These are phyloP conservation scores for Heliconius eleuchia DNA, from an alignment of 1,140 invertebrate species.

Conservation along the genomic window DNA sequence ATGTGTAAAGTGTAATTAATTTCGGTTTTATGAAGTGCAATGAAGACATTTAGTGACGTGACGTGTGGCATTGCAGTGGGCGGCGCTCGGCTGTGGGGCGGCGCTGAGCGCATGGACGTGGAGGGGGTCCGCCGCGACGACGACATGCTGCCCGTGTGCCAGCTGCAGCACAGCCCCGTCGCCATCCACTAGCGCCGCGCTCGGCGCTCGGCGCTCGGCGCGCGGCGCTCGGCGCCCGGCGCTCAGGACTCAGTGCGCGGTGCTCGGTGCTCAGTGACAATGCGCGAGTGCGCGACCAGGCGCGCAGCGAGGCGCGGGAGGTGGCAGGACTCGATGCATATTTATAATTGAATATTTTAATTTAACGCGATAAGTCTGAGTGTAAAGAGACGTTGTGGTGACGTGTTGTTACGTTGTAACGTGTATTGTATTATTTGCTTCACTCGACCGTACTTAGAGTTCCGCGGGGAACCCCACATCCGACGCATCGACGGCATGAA, in stretches of 20 bases:
- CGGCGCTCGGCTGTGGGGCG: slow-evolving; percentile 59
- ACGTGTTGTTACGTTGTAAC: slow-evolving; percentile 65
- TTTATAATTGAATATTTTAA: slow-evolving; percentile 79
- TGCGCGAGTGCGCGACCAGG: not conserved
- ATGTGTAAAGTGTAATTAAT: not conserved
- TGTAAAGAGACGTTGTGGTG: slow-evolving; percentile 68
- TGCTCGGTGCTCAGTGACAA: not conserved
- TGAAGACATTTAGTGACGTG: not conserved
- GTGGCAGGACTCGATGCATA: slow-evolving; percentile 60
- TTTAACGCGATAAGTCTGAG: slow-evolving; percentile 80
- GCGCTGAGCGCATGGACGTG: slow-evolving; percentile 74
- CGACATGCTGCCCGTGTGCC: slow-evolving; percentile 66
- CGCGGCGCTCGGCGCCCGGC: not conserved
- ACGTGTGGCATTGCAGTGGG: slow-evolving; percentile 42
- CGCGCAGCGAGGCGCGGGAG: not conserved
- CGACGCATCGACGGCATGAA: slow-evolving; percentile 71
- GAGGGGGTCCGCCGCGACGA: slow-evolving; percentile 64
- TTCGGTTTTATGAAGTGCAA: not conserved
- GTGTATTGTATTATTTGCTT: slow-evolving; percentile 75
- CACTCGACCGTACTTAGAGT: slow-evolving; percentile 74
- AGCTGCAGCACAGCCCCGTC: slow-evolving; percentile 68
- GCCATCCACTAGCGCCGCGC: slow-evolving; percentile 67
- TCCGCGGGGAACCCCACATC: slow-evolving; percentile 50
- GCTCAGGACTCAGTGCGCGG: not conserved
- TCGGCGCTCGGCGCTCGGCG: not conserved